These are phyloP conservation scores for Volucella zonaria DNA, from an alignment of 2,888 invertebrate genomes.

Conservation along the genomic window DNA sequence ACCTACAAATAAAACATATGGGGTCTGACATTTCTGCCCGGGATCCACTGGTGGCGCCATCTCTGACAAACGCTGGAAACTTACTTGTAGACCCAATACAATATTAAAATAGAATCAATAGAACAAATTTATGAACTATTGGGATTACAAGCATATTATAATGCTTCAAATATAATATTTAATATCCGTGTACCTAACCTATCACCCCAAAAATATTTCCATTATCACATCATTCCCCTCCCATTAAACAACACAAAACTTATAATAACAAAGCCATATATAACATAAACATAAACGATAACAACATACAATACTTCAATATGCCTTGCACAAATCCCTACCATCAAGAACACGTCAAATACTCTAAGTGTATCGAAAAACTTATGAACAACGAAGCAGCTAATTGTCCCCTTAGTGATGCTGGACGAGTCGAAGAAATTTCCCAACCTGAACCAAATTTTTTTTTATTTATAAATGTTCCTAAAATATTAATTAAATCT, in stretches of 20 bases:
- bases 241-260: conserved; percentile 37
- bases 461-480: conserved; percentile 38
- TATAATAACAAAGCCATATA: conserved; percentile 32
- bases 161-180: conserved; percentile 10
- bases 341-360: conserved; percentile 15
- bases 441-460: conserved; percentile 39
- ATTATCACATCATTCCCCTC: conserved; percentile 45
- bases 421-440: conserved; percentile 2
- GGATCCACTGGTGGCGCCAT: too few species aligned
- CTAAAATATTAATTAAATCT: conserved; percentile 21
- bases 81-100: too few species aligned
- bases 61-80: too few species aligned
- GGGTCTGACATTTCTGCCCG: too few species aligned
- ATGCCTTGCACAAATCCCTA: conserved; percentile 15
- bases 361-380: conserved; percentile 34
- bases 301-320: conserved; percentile 44
- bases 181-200: conserved; percentile 40
- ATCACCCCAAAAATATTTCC: conserved; percentile 14
- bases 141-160: neutral
- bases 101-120: too few species aligned
- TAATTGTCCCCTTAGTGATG: conserved; percentile 26
- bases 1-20: too few species aligned
- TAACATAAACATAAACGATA: conserved; percentile 26
- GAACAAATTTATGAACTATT: too few species aligned
- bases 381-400: conserved; percentile 40